Conservation (phyloP, 1,140 invertebrate genomes). For the Pseudomyrmex dendroicus region DNA sequence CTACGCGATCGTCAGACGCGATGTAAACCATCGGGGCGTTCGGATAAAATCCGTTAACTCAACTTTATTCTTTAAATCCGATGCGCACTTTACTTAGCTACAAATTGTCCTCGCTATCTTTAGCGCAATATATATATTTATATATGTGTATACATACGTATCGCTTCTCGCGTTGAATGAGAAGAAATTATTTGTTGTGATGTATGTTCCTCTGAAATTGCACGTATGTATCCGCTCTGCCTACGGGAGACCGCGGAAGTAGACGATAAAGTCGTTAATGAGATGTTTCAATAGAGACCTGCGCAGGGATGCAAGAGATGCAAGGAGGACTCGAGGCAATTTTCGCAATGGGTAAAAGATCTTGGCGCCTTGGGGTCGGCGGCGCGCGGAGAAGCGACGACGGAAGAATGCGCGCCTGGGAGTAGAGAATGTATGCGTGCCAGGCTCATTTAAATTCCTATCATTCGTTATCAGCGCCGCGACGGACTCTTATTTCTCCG, state of each 20-base stretch:
- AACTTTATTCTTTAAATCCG: not conserved
- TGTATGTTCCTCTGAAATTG: slow-evolving; percentile 3
- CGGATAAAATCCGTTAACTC: slow-evolving; percentile 22
- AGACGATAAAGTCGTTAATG: slow-evolving; percentile 58
- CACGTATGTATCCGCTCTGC: not conserved
- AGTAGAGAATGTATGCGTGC: not conserved
- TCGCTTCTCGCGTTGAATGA: not conserved
- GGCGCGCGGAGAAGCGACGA: not conserved
- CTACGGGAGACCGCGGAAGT: slow-evolving; percentile 22
- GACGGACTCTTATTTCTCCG: slow-evolving; percentile 8
- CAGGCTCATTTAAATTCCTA: slow-evolving; percentile 58
- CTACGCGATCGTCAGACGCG: slow-evolving; percentile 27
- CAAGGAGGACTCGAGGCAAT: slow-evolving; percentile 35
- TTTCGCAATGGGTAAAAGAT: slow-evolving; percentile 22
- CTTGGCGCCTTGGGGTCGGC: not conserved
- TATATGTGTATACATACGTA: too few relatives aligned
- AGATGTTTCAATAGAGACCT: slow-evolving; percentile 59
- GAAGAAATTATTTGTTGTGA: slow-evolving; percentile 13
- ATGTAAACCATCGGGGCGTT: slow-evolving; percentile 43
- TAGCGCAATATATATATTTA: too few relatives aligned
- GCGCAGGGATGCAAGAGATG: slow-evolving; percentile 2
- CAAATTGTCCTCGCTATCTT: too few relatives aligned
- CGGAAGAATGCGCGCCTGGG: slow-evolving; percentile 10
- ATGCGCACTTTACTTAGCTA: not conserved
- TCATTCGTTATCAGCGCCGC: slow-evolving; percentile 53